Percentiles rank a stretch among this genome's conserved stretches.
Evolutionary conservation across 2,888 invertebrate species (phyloP).

Genomic region (Pherbina coryleti): DNA sequence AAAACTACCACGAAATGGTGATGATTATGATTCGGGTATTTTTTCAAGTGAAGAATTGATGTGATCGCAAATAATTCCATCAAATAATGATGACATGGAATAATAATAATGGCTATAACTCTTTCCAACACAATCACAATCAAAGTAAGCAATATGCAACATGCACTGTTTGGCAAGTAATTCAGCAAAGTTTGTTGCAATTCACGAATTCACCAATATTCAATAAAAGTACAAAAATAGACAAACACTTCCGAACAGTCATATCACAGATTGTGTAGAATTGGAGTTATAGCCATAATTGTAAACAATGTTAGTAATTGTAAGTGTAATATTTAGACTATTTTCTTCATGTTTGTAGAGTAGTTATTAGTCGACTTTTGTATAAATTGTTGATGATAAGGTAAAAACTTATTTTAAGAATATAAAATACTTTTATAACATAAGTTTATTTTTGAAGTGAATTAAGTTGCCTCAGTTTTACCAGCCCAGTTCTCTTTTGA

Average conservation of each 20-base stretch:
- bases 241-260: too few relatives aligned
- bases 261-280: neutral
- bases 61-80: slow-evolving; percentile 9
- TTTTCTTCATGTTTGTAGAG: too few relatives aligned
- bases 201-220: too few relatives aligned
- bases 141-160: too few relatives aligned
- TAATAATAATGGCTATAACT: slow-evolving; percentile 19
- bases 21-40: slow-evolving; percentile 53
- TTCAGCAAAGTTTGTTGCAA: too few relatives aligned
- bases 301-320: neutral
- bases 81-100: neutral
- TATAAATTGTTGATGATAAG: neutral
- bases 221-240: too few relatives aligned
- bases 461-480: too few relatives aligned
- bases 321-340: neutral
- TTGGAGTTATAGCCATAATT: neutral
- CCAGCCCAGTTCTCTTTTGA: too few relatives aligned
- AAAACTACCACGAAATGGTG: slow-evolving; percentile 45
- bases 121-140: neutral
- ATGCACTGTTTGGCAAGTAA: too few relatives aligned
- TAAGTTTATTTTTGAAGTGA: too few relatives aligned
- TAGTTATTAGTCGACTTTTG: neutral
- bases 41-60: slow-evolving; percentile 47
- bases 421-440: too few relatives aligned
- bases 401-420: too few relatives aligned